Evolutionary conservation across 2,113 vertebrate species (phyloP), one percentile per base, ranked within the genome.

Genomic region (Fregata magnificens): DNA sequence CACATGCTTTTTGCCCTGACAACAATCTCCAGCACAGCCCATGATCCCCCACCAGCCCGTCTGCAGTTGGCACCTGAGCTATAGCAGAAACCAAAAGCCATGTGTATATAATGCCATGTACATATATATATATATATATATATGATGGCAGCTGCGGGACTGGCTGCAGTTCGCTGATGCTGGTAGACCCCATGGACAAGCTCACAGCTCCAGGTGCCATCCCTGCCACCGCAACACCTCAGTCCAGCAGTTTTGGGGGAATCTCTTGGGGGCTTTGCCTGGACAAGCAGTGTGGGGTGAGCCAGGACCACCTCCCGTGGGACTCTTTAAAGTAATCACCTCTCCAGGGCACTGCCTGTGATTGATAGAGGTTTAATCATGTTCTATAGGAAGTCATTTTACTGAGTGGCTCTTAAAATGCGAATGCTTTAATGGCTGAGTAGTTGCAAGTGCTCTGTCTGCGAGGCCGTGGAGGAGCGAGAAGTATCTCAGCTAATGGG

Each of bases 401-500:
- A 67, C 45, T 31, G 65, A 85, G 88, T 71, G 78, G 61, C 50
- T 93, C 28, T 83, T 82, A 56, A 69, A 82, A 81, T 25, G 38
- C 0, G 3, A 80, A 40, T 26, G 9, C 36, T 87, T 73, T 34
- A 42, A 15, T 6, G 32, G 69, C 50, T 11, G n/a, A 2, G 10
- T 49, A 88, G 58, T n/a, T 70, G 62, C 67, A 69, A 59, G 13
- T 17, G 36, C 20, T 63, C 56, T 10, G 6, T 36, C 25, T 63
- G 44, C 0, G 1, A 42, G 86, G 90, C 65, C 2, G 0, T 5
- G 53, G 58, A 52, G 58, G 16, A 36, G 17, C 5, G 2, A 73
- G 80, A 42, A 38, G n/a, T 1, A 18, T 32, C 22, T 34, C 0
- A 8, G 32, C 36, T 58, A 70, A 17, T 16, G 42, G 82, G 50